Percentiles rank a stretch among this genome's conserved stretches.
phyloP scores from a whole-genome alignment of 1,140 invertebrate species.

The Plutomurus gul region DNA sequence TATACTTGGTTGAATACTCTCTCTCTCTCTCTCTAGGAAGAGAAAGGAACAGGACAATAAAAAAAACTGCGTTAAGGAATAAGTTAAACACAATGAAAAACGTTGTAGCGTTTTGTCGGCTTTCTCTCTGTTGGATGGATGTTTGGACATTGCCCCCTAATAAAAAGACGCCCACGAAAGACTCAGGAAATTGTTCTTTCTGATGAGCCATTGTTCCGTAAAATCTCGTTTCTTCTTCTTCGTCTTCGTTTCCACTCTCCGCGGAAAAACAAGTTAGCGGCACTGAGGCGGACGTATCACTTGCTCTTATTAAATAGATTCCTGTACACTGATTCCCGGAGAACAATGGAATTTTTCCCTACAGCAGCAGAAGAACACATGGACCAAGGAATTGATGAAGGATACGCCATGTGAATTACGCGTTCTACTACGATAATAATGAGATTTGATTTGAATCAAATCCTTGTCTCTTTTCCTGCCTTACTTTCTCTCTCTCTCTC shows the following conservation, averaged over 20 bases:
- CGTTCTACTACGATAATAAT: not conserved
- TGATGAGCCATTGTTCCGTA: conserved; percentile 13
- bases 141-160: not conserved
- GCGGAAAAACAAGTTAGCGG: not conserved
- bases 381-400: not conserved
- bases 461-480: too few relatives aligned
- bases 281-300: not conserved
- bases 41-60: conserved; percentile 12
- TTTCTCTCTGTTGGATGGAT: conserved; percentile 11
- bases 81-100: conserved; percentile 21
- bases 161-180: conserved; percentile 12
- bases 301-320: conserved; percentile 11
- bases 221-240: not conserved
- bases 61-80: conserved; percentile 2
- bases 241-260: not conserved
- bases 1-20: too few relatives aligned
- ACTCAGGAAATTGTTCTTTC: not conserved
- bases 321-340: not conserved
- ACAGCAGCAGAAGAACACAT: not conserved
- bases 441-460: not conserved
- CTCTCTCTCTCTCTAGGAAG: too few relatives aligned
- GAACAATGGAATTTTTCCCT: not conserved
- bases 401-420: not conserved
- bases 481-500: not conserved
- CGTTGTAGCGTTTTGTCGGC: conserved; percentile 3